Conservation (phyloP, 2,113 vertebrate species). For the Phrynocephalus versicolor region DNA sequence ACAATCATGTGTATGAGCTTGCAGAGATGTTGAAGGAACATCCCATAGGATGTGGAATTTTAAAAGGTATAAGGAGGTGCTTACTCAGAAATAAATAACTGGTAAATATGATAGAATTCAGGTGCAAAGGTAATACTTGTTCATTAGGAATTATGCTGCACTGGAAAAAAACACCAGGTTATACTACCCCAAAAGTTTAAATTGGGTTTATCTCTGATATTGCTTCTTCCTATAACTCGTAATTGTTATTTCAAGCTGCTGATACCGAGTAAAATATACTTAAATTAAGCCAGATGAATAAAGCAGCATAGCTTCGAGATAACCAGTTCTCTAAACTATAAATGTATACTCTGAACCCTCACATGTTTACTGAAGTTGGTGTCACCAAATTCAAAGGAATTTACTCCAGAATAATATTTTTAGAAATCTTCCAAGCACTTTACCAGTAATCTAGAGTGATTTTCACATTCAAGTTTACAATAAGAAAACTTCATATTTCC, state of each 20-base stretch:
- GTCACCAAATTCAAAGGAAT: not conserved
- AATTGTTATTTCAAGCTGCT: not conserved
- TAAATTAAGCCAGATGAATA: not conserved
- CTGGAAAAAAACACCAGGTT: not conserved
- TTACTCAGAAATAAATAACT: not conserved
- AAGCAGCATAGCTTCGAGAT: not conserved
- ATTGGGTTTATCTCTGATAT: not conserved
- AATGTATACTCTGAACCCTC: not conserved
- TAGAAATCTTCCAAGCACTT: not conserved
- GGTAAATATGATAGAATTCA: not conserved
- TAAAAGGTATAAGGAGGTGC: not conserved
- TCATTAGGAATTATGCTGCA: not conserved
- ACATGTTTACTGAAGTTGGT: not conserved
- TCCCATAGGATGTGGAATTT: not conserved
- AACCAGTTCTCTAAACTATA: not conserved
- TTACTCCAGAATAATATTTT: not conserved
- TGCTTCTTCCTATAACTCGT: not conserved
- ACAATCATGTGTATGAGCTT: not conserved
- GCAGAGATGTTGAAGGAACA: not conserved
- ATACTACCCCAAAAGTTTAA: not conserved
- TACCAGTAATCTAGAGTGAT: not conserved
- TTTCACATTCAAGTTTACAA: not conserved
- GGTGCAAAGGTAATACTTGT: rapidly evolving
- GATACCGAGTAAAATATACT: rapidly evolving
- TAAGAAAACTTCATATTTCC: not conserved